Evolutionary conservation across 1,140 invertebrate species (phyloP).

Genomic region (Meloidogyne exigua): DNA sequence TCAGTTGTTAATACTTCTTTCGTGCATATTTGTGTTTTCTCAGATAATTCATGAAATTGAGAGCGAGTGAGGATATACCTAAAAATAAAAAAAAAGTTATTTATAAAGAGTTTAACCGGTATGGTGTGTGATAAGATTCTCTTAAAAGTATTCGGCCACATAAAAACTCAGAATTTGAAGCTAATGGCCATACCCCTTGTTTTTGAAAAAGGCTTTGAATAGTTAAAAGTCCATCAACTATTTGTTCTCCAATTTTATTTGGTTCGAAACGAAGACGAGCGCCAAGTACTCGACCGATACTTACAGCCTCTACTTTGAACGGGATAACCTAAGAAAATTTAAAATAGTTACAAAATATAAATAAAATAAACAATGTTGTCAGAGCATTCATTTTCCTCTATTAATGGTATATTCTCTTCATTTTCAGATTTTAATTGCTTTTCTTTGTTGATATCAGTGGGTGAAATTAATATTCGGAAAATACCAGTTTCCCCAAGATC

Average conservation of each 20-base stretch:
- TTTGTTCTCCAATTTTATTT: constrained; percentile 30
- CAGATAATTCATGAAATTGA: constrained; percentile 17
- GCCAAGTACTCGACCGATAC: constrained; percentile 35
- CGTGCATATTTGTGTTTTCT: neutral
- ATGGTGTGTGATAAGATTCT: constrained; percentile 43
- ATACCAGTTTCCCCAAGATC: constrained; percentile 49
- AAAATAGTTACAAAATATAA: neutral
- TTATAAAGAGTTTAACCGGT: constrained; percentile 35
- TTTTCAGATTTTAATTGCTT: neutral
- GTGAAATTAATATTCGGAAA: constrained; percentile 15
- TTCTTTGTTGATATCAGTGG: neutral
- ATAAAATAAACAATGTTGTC: constrained; percentile 16
- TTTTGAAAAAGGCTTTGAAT: constrained; percentile 41
- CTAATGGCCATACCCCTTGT: constrained; percentile 16
- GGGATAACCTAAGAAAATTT: constrained; percentile 36
- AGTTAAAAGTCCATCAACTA: constrained; percentile 20
- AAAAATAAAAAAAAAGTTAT: neutral
- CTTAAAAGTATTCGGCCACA: constrained; percentile 33
- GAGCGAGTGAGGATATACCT: constrained; percentile 21
- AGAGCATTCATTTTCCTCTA: neutral
- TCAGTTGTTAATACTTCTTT: constrained; percentile 40
- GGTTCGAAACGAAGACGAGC: constrained; percentile 46
- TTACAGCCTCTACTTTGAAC: constrained; percentile 47
- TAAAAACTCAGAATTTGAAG: constrained; percentile 28
- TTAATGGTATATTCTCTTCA: neutral